Conservation (phyloP, 2,888 invertebrate species). For the Aleiodes leptofemur region DNA sequence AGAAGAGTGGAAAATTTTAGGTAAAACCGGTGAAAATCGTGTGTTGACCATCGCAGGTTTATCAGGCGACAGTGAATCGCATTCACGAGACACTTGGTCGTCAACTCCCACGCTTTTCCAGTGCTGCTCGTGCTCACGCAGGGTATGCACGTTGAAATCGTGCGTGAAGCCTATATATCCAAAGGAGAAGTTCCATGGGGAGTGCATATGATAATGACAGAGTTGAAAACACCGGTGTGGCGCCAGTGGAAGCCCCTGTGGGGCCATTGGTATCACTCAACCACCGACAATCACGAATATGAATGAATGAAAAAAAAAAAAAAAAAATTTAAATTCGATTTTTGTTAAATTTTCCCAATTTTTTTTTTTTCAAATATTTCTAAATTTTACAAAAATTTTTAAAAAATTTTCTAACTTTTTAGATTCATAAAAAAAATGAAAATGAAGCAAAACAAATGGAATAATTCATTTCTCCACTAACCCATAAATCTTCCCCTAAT, state of each 20-base stretch:
- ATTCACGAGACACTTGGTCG: conserved; percentile 60
- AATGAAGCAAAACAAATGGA: too few species aligned
- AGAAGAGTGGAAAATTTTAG: too few species aligned
- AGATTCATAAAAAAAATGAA: too few species aligned
- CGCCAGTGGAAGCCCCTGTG: conserved; percentile 65
- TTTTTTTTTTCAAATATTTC: too few species aligned
- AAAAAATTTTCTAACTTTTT: too few species aligned
- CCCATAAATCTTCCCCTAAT: too few species aligned
- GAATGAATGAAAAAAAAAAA: not conserved
- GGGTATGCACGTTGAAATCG: conserved; percentile 55
- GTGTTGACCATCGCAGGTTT: not conserved
- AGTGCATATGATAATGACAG: conserved; percentile 70
- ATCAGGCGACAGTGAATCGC: conserved; percentile 43
- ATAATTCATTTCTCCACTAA: too few species aligned
- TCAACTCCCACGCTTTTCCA: conserved; percentile 66
- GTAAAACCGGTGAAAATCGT: conserved; percentile 5
- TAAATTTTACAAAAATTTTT: too few species aligned
- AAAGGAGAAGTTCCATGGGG: conserved; percentile 49
- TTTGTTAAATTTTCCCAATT: too few species aligned
- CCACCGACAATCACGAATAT: conserved; percentile 38
- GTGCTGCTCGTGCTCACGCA: conserved; percentile 66
- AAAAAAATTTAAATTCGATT: too few species aligned
- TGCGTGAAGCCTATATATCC: conserved; percentile 61
- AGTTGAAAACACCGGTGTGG: conserved; percentile 66
- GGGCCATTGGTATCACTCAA: conserved; percentile 22